phyloP scores from a whole-genome alignment of 2,113 vertebrate genomes.

The Brachypteracias leptosomus region DNA sequence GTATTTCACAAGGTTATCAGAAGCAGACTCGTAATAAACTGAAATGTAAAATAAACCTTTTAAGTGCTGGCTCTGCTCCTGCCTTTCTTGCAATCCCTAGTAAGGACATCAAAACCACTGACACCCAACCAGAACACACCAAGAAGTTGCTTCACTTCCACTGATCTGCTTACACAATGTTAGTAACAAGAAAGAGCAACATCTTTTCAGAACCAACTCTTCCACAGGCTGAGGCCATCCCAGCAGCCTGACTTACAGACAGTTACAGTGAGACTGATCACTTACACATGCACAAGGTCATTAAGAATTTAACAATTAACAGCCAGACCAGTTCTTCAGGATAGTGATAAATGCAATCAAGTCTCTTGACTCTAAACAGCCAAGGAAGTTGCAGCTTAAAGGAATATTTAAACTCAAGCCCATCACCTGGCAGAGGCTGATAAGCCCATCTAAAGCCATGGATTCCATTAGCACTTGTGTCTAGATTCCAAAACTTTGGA shows the following conservation, averaged over 20 bases:
- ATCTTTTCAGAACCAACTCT: background rate
- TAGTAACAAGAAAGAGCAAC: background rate
- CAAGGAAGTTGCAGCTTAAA: background rate
- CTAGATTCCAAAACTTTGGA: background rate
- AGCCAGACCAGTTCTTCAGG: constrained; percentile 7
- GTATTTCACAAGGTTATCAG: background rate
- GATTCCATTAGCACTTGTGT: background rate
- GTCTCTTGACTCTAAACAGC: background rate
- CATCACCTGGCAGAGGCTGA: background rate
- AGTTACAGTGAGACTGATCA: background rate
- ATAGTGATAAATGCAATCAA: background rate
- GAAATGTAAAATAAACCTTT: background rate
- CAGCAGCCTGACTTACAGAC: background rate
- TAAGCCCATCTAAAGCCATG: background rate
- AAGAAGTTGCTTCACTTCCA: background rate
- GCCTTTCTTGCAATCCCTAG: background rate
- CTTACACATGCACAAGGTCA: background rate
- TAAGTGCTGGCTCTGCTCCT: background rate
- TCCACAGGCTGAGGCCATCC: background rate
- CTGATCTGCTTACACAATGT: background rate
- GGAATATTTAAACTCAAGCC: background rate
- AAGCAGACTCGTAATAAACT: background rate
- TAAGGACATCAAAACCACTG: background rate
- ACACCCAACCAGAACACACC: background rate
- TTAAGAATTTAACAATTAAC: constrained; percentile 17